Evolutionary conservation across 2,888 invertebrate genomes (phyloP), one percentile per base, ranked within the genome.

Genomic region (Pyrrhosoma nymphula): DNA sequence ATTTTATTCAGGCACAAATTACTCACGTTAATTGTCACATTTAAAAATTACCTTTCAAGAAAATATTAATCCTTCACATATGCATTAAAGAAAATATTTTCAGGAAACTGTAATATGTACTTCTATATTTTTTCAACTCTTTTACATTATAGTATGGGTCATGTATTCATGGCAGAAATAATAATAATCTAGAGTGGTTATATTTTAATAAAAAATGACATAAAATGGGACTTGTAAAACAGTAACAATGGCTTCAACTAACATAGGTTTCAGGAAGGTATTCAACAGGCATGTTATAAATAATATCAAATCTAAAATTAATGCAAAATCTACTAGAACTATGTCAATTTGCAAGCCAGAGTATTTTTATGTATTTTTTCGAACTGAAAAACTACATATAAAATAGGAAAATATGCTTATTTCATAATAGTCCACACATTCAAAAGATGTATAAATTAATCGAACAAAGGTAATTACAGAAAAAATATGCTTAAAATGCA

Each of bases 11-110:
- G 82, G 30, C 35, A 14, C 35, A 14, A 35, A 69, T 35, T 82
- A 82, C 35, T 82, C 82, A 82, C 82, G 82, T 82, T n/a, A n/a
- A n/a, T n/a, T 82, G 69, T 82, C 82, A 82, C 82, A 82, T n/a
- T n/a, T n/a, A n/a, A n/a, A n/a, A n/a, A n/a, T 82, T 82, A 82
- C 35, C 16, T 35, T 82, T 82, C 82, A 82, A 82, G 14, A 35
- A 82, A 35, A 82, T 82, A 82, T 82, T 82, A 14, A 82, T 82
- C 35, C 82, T 35, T 82, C 82, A 82, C 82, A 82, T 82, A 69
- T 0, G 69, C 18, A 82, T 82, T 82, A 82, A 35, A 82, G 82
- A 82, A 82, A 82, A 82, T 82, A 82, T 82, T 82, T 82, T 35
- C 82, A 82, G 2, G 35, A 3, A 35, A 82, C 82, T 82, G 30